phyloP scores from a whole-genome alignment of 2,888 invertebrate species.

The Ypsolopha sequella region DNA sequence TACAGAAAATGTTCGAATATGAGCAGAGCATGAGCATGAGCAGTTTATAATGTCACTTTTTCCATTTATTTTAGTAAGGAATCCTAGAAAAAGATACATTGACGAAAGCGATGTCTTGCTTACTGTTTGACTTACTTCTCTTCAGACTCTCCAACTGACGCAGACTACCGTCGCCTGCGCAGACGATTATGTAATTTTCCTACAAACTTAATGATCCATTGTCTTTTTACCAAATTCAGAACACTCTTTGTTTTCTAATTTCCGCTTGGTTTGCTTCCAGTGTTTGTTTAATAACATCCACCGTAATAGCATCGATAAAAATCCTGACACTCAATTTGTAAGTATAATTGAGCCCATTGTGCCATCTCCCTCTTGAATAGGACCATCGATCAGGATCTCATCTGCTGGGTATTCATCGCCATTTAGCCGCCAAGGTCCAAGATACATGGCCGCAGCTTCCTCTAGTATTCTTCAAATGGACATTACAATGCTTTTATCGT shows the following conservation, averaged over 20 bases:
- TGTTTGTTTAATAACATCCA: conserved; percentile 1
- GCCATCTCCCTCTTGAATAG: background rate
- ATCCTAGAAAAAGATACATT: too few species aligned
- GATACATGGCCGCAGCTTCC: conserved; percentile 50
- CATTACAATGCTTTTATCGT: conserved; percentile 51
- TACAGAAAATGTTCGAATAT: too few species aligned
- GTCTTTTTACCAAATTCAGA: conserved; percentile 12
- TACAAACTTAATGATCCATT: conserved; percentile 31
- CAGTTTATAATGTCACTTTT: too few species aligned
- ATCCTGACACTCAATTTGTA: conserved; percentile 3
- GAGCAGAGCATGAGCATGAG: too few species aligned
- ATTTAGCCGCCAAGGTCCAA: conserved; percentile 43
- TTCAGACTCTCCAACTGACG: too few species aligned
- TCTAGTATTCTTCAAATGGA: conserved; percentile 47
- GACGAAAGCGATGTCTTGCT: too few species aligned
- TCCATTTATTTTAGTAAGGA: too few species aligned
- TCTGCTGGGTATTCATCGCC: background rate
- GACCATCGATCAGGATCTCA: conserved; percentile 14
- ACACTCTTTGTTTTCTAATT: background rate
- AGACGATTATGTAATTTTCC: conserved; percentile 4
- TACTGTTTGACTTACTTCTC: too few species aligned
- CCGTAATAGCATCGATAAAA: conserved; percentile 1
- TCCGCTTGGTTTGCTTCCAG: background rate
- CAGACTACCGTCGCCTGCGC: too few species aligned
- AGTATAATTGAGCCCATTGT: conserved; percentile 1